A percentile compares a stretch with the other conserved stretches of the same genome.
Conservation (phyloP, 2,888 invertebrate genomes). For the Drosophila koepferae region DNA sequence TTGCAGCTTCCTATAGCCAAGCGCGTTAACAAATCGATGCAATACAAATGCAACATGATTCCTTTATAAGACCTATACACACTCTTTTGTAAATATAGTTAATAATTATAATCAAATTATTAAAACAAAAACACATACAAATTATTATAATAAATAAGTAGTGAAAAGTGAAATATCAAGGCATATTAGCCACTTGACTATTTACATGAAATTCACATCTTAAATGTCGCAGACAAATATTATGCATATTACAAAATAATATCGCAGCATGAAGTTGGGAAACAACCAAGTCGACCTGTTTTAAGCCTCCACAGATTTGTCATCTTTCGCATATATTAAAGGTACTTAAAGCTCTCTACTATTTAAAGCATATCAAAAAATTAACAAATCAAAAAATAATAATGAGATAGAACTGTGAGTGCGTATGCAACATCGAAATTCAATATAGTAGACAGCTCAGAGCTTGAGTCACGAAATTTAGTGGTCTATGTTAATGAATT, state of each 20-base stretch:
- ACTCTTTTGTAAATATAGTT: not conserved
- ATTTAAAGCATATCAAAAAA: not conserved
- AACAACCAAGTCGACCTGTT: conserved; percentile 22
- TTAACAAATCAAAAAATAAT: not conserved
- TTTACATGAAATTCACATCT: conserved; percentile 42
- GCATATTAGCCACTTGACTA: conserved; percentile 31
- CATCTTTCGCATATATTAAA: conserved; percentile 26
- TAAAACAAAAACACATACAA: not conserved
- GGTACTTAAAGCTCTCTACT: conserved; percentile 26
- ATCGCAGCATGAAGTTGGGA: conserved; percentile 12
- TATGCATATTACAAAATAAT: conserved; percentile 16
- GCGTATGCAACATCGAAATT: not conserved
- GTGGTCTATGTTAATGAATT: not conserved
- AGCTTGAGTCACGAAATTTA: not conserved
- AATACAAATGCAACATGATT: conserved; percentile 27
- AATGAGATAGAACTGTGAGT: not conserved
- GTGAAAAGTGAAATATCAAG: not conserved
- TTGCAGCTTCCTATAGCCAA: conserved; percentile 22
- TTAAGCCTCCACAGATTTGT: conserved; percentile 34
- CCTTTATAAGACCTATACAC: not conserved
- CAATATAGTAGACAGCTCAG: not conserved
- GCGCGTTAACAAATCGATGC: conserved; percentile 15
- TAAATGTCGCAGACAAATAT: conserved; percentile 32
- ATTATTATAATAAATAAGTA: not conserved
- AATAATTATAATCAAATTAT: not conserved